Evolutionary conservation across 2,797 vertebrate species (phyloP).

Genomic region (Caiman crocodilus): DNA sequence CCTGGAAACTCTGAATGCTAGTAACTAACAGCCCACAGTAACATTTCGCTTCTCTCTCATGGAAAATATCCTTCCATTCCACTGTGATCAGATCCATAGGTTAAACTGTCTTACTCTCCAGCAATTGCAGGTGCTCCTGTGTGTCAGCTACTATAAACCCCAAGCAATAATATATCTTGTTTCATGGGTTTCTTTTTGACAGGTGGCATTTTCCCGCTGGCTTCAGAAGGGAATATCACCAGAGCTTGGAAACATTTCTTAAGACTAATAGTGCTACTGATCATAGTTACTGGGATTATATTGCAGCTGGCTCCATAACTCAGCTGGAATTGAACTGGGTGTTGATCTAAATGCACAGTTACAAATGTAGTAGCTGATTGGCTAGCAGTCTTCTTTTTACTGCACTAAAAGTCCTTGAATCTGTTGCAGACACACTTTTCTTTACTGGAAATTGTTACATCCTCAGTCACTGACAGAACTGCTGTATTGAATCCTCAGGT

Average conservation of each 20-base stretch:
- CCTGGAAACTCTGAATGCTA: constrained; percentile 15
- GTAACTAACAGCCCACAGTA: background rate
- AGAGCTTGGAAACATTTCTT: background rate
- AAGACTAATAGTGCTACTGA: background rate
- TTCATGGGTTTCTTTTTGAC: background rate
- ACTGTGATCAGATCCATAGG: background rate
- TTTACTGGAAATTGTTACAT: constrained; percentile 34
- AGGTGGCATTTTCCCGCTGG: background rate
- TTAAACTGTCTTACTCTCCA: background rate
- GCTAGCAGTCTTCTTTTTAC: background rate
- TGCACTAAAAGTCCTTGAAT: constrained; percentile 3
- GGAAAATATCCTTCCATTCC: background rate
- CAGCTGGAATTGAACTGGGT: background rate
- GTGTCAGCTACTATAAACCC: accelerated
- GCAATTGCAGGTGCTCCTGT: background rate
- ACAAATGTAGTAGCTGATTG: constrained; percentile 20
- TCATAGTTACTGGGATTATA: background rate
- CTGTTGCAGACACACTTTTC: constrained; percentile 31
- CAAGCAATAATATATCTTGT: accelerated
- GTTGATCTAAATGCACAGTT: background rate
- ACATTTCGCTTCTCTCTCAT: background rate
- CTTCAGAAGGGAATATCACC: background rate
- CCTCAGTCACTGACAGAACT: background rate
- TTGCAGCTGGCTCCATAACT: background rate
- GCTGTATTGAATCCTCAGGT: background rate